Base-by-base conservation (phyloP, 2,797 vertebrate species). In the Rhodeus uyekii region DNA sequence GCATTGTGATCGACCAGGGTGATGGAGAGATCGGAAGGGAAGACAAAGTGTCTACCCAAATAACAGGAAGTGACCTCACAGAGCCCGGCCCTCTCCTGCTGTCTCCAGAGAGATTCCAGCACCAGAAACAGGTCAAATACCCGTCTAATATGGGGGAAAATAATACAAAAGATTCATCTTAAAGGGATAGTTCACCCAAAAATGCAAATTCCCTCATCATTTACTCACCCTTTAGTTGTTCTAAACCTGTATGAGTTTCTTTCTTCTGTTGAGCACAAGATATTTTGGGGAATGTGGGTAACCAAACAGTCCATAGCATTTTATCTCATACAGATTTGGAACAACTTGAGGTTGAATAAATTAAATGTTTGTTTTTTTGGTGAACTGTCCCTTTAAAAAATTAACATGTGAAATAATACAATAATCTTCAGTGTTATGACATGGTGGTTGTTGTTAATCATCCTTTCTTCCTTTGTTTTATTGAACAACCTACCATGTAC, bases 111-210 rank as follows among this genome's bases (percentile, higher is more conserved):
- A 84, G 94, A 87, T 90, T 93, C 55, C 96, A 96, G 91, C 93
- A 95, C 79, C 96, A 96, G 75, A 96, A 95, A 91, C 97, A 98
- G 97, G 97, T 99, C 92, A 38, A 2, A 46, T 6, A 16, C 46
- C 42, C 27, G n/a, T 3, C 39, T 27, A 16, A 64, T 9, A n/a
- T 68, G 10, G 34, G 18, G 3, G n/a, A 5, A 27, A 58, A 5
- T 5, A 12, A 24, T 24, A 24, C 22, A 53, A 55, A 5, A 2
- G 53, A 24, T 27, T 58, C 53, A 13, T 58, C 53, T 58, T 27
- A 58, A 55, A 55, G 4, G n/a, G 53, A 24, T 12, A 24, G 53
- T 2, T 24, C n/a, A 24, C n/a, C 2, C n/a, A 55, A 55, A 55
- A 55, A 55, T 22, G 6, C 16, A 22, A 8, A 18, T 46, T 50